Evolutionary conservation across 2,888 invertebrate species (phyloP), one percentile per base, ranked within the genome.

Genomic region (Coleophora deauratella): DNA sequence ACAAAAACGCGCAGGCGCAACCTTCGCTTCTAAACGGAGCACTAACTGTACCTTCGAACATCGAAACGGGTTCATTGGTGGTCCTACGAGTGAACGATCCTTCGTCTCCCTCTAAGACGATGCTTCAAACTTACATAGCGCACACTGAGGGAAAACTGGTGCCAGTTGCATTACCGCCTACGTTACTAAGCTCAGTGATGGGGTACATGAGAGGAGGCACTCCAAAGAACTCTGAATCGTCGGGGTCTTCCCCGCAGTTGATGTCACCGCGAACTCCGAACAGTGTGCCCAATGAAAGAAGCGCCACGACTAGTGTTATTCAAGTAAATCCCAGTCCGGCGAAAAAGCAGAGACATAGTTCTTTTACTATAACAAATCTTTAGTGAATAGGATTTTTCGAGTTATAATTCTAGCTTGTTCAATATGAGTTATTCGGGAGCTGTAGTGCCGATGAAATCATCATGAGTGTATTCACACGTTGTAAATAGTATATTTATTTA

Each of bases 101-200:
- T 0, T 62, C 66, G 21, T 72, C 75, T 0, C 79, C 85, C 0
- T 59, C 78, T 0, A 80, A 80, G 50, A 81, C 82, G 44, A 80
- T 82, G 72, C 51, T 84, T 1, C 85, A 85, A 40, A 84, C 84
- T 0, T 85, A 84, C 45, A 74, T 84, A 38, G 73, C 82, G 0
- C 62, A 72, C 3, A 74, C 68, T 0, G 66, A 63, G 0, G 82
- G 80, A 0, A 60, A 65, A 38, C 46, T 85, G 3, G 72, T 75
- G 0, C 81, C 84, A 0, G 68, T 84, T 0, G 69, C 75, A 3
- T 59, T 85, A 8, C 77, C 81, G 0, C 47, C 76, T 0, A 66
- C 59, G 0, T 62, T 82, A 27, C 49, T 84, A 7, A 78, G 67
- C 54, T 79, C 78, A 0, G 77, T 85, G 0, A 74, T 82, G 0